Percentiles rank a stretch among this genome's conserved stretches.
These are phyloP conservation scores for Drosophila arawakana DNA, from an alignment of 1,140 invertebrate genomes.

Conservation along the genomic window DNA sequence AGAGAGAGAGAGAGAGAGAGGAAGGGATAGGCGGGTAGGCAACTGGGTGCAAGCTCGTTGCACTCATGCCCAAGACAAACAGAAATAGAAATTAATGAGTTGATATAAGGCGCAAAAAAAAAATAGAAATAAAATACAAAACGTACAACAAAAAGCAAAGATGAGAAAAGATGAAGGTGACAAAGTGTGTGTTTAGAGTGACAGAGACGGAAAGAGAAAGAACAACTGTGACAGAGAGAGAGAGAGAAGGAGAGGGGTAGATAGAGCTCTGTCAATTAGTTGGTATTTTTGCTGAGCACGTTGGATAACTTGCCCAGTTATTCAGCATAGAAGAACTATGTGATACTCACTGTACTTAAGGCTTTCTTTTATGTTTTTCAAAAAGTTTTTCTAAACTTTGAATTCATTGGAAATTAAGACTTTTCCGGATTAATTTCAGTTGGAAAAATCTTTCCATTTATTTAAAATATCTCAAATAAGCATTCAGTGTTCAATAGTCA, in stretches of 20 bases:
- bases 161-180: conserved; percentile 37
- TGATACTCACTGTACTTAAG: neutral
- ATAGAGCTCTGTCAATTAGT: conserved; percentile 45
- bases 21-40: neutral
- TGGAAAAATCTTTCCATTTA: no score
- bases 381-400: no score
- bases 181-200: conserved; percentile 9
- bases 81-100: conserved; percentile 83
- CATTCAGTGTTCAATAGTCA: no score
- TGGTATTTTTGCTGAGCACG: conserved; percentile 9
- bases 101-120: conserved; percentile 66
- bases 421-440: no score
- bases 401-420: no score
- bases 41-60: conserved; percentile 53
- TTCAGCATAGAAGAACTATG: conserved; percentile 28
- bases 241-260: neutral
- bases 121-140: neutral
- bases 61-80: conserved; percentile 68
- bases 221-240: neutral
- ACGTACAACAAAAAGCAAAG: conserved; percentile 14
- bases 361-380: no score
- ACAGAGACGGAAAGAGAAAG: neutral
- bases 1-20: neutral
- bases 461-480: no score
- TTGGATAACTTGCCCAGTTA: conserved; percentile 24